Evolutionary conservation across 2,113 vertebrate genomes (phyloP), one percentile per base, ranked within the genome.

Genomic region (Felis chaus): DNA sequence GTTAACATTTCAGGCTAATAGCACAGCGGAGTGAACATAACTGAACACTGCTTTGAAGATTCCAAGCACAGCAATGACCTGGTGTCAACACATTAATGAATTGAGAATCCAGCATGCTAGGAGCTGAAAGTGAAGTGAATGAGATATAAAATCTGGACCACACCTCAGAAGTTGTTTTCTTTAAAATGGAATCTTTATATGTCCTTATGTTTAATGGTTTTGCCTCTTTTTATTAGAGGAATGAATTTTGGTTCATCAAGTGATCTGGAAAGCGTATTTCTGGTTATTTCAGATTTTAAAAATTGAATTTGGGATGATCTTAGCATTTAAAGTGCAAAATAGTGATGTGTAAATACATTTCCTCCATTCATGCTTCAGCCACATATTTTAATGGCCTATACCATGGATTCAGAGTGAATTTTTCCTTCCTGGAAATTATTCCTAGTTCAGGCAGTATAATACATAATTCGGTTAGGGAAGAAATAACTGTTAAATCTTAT

Each of bases 231-330:
- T 89, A 39, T 87, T 92, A 48, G 81, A 89, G 14, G 27, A 94
- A 90, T 89, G 4, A 41, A 89, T 94, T 95, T 73, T 93, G 39
- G 27, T 57, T 96, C 82, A 93, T 76, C 23, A 92, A 80, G 23
- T 2, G 41, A 65, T 80, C 29, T 76, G 69, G 57, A 82, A 96
- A 93, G 48, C 61, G 3, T 76, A 41, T 16, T 89, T 95, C 66
- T 61, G 31, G 12, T 89, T 95, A 80, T 87, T 97, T 79, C 1
- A 87, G 33, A 92, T 71, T 23, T 66, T 82, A 83, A 91, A 55
- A 82, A 86, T 89, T 74, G 36, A 85, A 53, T 80, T 74, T 16
- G 13, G 39, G 50, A 94, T 15, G 23, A 57, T 83, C 9, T 53
- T 65, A 68, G 78, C 36, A 90, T 65, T 83, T 96, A 41, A 69